These are phyloP conservation scores for Brachyhypopomus occidentalis DNA, from an alignment of 2,113 vertebrate genomes.

Conservation along the genomic window DNA sequence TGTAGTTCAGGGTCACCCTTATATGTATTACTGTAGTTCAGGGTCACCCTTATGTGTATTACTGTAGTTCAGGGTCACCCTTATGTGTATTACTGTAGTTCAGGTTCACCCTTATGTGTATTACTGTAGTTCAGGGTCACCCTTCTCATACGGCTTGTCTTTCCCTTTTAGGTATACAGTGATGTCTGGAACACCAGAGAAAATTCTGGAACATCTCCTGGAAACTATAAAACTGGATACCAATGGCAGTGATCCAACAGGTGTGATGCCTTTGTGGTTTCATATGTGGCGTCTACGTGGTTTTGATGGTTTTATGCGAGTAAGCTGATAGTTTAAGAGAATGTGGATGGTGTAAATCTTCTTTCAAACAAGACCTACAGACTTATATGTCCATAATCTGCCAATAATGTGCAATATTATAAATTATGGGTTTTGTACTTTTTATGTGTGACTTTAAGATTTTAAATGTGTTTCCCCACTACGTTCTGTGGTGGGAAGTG, in stretches of 20 bases:
- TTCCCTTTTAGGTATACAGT: slow-evolving; percentile 82
- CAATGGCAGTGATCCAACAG: slow-evolving; percentile 80
- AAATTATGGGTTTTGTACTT: too few relatives aligned
- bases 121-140: neutral
- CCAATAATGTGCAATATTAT: neutral
- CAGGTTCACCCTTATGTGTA: neutral
- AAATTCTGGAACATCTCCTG: slow-evolving; percentile 91
- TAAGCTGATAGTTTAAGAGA: too few relatives aligned
- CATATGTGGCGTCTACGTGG: neutral
- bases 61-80: too few relatives aligned
- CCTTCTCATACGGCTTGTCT: neutral
- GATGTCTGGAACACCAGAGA: slow-evolving; percentile 93
- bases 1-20: too few relatives aligned
- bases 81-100: neutral
- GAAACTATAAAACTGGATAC: slow-evolving; percentile 87
- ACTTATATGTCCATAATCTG: neutral
- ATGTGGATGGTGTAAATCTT: too few relatives aligned
- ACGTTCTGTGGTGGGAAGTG: neutral
- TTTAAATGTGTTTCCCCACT: neutral
- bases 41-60: neutral
- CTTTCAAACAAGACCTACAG: too few relatives aligned
- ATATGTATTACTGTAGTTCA: neutral
- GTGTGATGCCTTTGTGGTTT: slow-evolving; percentile 58
- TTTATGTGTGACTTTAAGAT: neutral
- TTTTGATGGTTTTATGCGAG: neutral